Evolutionary conservation across 2,797 vertebrate genomes (phyloP).

Genomic region (Acrossocheilus wenchowensis): DNA sequence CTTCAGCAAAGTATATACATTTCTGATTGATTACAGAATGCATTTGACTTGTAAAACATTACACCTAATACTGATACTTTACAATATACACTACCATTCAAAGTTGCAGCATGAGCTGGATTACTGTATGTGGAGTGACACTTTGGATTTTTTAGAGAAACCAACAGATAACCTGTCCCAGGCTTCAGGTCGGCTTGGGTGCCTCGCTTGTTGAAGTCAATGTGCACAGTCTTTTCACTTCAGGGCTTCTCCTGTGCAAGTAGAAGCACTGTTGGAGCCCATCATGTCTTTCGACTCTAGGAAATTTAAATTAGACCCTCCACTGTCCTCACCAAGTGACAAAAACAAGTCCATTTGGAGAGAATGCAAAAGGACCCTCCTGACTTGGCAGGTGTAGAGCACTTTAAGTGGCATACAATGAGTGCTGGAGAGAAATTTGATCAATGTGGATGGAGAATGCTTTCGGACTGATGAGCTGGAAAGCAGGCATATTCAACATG

Average conservation of each 20-base stretch:
- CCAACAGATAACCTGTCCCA: neutral
- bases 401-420: conserved; percentile 15
- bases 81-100: neutral
- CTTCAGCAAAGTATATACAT: neutral
- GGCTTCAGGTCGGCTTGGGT: neutral
- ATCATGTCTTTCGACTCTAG: conserved; percentile 1
- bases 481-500: neutral
- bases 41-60: neutral
- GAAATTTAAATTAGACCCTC: conserved; percentile 39
- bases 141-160: neutral
- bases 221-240: conserved; percentile 14
- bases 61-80: neutral
- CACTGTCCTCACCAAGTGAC: conserved; percentile 34
- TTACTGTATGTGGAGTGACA: neutral
- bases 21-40: neutral
- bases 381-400: conserved; percentile 11
- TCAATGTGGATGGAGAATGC: conserved; percentile 26
- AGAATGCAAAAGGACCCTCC: neutral
- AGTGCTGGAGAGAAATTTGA: conserved; percentile 2
- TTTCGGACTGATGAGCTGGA: neutral
- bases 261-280: neutral
- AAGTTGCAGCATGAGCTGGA: neutral
- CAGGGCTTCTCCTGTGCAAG: neutral
- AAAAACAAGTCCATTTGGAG: conserved; percentile 4
- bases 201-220: neutral